Percentiles rank a stretch among this genome's conserved stretches.
Evolutionary conservation across 2,113 vertebrate genomes (phyloP).

Genomic region (Ptyas mucosa): DNA sequence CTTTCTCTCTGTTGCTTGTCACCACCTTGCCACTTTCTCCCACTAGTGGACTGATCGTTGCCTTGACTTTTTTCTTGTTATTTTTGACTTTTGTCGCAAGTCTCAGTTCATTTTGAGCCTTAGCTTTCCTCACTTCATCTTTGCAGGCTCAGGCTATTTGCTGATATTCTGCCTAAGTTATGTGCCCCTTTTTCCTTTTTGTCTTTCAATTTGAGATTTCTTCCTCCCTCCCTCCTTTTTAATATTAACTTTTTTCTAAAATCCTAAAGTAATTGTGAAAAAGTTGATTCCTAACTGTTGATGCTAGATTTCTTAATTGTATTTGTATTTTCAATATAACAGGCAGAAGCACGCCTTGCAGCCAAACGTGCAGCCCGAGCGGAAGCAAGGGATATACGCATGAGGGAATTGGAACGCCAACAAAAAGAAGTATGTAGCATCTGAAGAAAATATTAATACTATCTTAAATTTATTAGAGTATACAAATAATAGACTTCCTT

Average conservation of each 20-base stretch:
- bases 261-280: neutral
- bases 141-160: too few species aligned
- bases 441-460: neutral
- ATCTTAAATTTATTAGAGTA: neutral
- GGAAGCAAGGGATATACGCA: constrained; percentile 95
- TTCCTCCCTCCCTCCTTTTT: neutral
- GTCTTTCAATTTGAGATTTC: too few species aligned
- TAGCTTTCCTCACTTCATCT: too few species aligned
- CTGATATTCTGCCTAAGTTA: too few species aligned
- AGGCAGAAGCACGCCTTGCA: constrained; percentile 96
- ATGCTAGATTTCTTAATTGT: neutral
- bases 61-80: too few species aligned
- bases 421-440: constrained; percentile 86
- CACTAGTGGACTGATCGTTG: too few species aligned
- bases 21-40: too few species aligned
- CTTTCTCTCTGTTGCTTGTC: too few species aligned
- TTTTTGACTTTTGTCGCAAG: too few species aligned
- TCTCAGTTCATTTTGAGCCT: too few species aligned
- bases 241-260: neutral
- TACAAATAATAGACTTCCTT: neutral
- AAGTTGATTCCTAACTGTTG: neutral
- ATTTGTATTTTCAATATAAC: constrained; percentile 15
- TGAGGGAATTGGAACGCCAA: constrained; percentile 94
- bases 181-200: too few species aligned
- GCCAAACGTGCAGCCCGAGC: constrained; percentile 94